These are phyloP conservation scores for Junco hyemalis DNA, from an alignment of 2,113 vertebrate genomes.

Conservation along the genomic window DNA sequence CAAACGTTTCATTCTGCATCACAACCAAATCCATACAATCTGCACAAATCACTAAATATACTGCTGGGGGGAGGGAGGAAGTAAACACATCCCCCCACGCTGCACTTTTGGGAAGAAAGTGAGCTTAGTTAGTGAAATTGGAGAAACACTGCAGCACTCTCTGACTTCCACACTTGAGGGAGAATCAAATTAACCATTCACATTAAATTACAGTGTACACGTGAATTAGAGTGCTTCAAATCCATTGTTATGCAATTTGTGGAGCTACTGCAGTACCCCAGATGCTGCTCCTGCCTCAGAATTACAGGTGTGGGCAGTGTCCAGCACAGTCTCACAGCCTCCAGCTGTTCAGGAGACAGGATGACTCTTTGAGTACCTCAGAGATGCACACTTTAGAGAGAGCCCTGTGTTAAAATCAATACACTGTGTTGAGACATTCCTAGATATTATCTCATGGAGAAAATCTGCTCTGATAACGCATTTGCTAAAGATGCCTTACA, in stretches of 20 bases:
- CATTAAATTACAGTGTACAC: not conserved
- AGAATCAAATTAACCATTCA: conserved; percentile 13
- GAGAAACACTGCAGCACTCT: not conserved
- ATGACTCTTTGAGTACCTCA: not conserved
- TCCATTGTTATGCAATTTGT: not conserved
- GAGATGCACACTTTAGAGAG: not conserved
- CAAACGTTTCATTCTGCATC: not conserved
- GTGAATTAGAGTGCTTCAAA: not conserved
- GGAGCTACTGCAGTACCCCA: not conserved
- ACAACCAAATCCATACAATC: not conserved
- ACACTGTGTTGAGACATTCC: not conserved
- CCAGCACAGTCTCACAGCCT: not conserved
- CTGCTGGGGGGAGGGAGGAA: not conserved
- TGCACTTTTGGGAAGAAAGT: not conserved
- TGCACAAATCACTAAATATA: not conserved
- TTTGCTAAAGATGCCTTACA: not conserved
- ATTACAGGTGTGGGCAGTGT: not conserved
- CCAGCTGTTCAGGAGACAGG: not conserved
- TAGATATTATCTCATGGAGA: not conserved
- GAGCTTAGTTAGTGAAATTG: not conserved
- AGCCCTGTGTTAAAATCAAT: not conserved
- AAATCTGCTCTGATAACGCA: not conserved
- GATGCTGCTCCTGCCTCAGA: not conserved
- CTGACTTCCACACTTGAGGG: not conserved
- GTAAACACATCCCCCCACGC: not conserved